Evolutionary conservation across 35 echinoderm and acorn worm genomes (phyloP).

Genomic region (Heliocidaris tuberculata): DNA sequence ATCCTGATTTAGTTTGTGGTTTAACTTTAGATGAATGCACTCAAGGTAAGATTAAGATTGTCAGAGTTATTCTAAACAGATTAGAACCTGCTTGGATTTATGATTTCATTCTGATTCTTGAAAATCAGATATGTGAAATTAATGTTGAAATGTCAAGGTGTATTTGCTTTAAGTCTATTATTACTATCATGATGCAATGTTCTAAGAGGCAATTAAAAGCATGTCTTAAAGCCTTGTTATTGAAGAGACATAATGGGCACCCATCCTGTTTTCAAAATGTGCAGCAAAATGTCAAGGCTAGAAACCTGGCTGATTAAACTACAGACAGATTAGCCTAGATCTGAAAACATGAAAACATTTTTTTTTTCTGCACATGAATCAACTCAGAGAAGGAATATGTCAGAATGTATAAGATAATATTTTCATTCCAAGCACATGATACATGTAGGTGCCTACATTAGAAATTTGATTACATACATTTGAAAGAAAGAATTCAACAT

Average conservation of each 20-base stretch:
- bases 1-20: too few relatives aligned
- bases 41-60: too few relatives aligned
- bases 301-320: background rate
- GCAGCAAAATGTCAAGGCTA: background rate
- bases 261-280: conserved; percentile 11
- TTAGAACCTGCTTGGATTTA: background rate
- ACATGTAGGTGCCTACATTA: too few relatives aligned
- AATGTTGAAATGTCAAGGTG: background rate
- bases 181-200: background rate
- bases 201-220: background rate
- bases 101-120: background rate
- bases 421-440: too few relatives aligned
- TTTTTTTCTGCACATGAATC: background rate
- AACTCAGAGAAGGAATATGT: background rate
- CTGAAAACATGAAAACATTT: background rate
- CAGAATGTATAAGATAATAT: too few relatives aligned
- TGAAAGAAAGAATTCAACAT: too few relatives aligned
- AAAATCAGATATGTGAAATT: background rate
- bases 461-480: too few relatives aligned
- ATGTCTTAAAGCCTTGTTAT: background rate
- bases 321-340: conserved; percentile 10
- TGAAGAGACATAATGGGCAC: background rate
- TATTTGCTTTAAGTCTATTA: background rate
- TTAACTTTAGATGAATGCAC: too few relatives aligned
- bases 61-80: too few relatives aligned